Base-by-base conservation (phyloP, 2,797 vertebrate genomes). In the Nannoperca obscura region DNA sequence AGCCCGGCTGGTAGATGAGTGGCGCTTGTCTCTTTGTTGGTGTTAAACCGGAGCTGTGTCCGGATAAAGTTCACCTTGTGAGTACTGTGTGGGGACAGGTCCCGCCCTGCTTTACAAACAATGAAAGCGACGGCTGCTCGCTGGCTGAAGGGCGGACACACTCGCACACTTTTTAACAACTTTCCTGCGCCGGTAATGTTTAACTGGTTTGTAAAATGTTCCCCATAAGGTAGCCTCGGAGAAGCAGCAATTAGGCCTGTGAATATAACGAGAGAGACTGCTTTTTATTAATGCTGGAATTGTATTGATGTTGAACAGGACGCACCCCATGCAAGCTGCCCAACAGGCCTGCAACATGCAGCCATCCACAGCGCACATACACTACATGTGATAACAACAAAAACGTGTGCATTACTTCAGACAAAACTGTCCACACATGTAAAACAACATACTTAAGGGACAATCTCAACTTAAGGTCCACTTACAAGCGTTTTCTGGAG, bases 321-420 rank as follows among this genome's bases (percentile, higher is more conserved):
- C 81, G 88, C 90, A 82, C 87, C 87, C 88, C 82, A 81, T 74
- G 14, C 53, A 54, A 15, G 13, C 53, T 59, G 44, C 8, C n/a
- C 65, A 54, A 10, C 63, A 57, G 77, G 75, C 38, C 59, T 58
- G 46, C 9, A 61, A 11, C 24, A 19, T 20, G 5, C 34, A 61
- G 3, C 47, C 42, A 15, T 40, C 12, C 20, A 11, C n/a, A 38
- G 14, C 1, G 14, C 1, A 19, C 20, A n/a, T 46, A 20, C 13
- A 1, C 3, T 12, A 5, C 32, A 13, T 47, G 17, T 44, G n/a
- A n/a, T n/a, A n/a, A 38, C 20, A 12, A 15, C 10, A 32, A 20
- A 7, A 22, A 22, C 24, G 20, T 24, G 36, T 38, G 7, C 38
- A 61, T 12, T 24, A 27, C 6, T n/a, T 42, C 17, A 30, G 12